Base-by-base conservation (phyloP, 2,888 invertebrate species). In the Sylvicola cinctus region DNA sequence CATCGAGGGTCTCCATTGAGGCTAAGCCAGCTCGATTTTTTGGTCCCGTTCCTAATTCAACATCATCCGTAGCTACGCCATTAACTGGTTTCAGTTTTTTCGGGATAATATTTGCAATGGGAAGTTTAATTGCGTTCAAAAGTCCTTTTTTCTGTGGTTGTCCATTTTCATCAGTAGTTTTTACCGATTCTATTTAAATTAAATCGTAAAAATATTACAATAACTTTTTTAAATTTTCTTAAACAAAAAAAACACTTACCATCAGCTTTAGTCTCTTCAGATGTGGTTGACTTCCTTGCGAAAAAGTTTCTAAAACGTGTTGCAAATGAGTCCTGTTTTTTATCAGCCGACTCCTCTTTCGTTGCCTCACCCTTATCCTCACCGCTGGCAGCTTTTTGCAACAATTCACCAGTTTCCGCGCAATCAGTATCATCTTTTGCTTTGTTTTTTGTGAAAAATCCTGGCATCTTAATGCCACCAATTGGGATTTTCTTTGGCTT, bases 401-500 rank as follows among this genome's bases (percentile, higher is more conserved):
- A 44, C 12, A 59, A 51, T 39, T 61, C 62, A 26, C 59, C 60
- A n/a, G n/a, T n/a, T 41, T 65, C 56, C 32, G 59, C 59, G 14
- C 56, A 57, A 35, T 58, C 58, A 20, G 53, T 70, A 72, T 80
- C 56, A 63, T 68, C 43, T 68, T 71, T 73, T 41, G 79, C 77
- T 44, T 74, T 74, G 50, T 73, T 74, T 44, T 76, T 71, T 39
- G 74, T 75, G 48, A 81, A 81, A 59, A 81, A 83, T 12, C 81
- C 81, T 4, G 83, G 83, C 70, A 83, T 75, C 60, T 81, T 80
- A 42, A 83, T 78, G n/a, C 79, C 83, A 33, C 81, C 83, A 46
- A 81, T 83, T 4, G 83, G 83, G 46, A 81, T 80, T 52, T 79
- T 81, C 52, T 75, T 78, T 38, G 77, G 77, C 49, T 75, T 74